Evolutionary conservation across 2,888 invertebrate genomes (phyloP), one percentile per base, ranked within the genome.

Genomic region (Carpatolechia fugitivella): DNA sequence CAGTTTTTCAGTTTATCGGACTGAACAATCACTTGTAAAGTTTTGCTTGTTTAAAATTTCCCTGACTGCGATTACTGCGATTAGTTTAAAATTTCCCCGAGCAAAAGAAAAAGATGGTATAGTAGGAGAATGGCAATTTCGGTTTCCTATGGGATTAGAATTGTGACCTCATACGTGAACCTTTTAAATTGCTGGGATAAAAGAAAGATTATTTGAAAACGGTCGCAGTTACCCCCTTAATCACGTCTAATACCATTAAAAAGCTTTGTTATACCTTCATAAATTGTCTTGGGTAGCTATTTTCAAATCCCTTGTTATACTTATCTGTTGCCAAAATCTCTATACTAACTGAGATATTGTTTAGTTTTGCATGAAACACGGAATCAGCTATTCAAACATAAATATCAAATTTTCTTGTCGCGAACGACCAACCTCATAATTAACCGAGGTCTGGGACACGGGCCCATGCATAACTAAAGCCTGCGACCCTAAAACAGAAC

Each of bases 391-490:
- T 76, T 76, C 73, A 70, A 61, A 59, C 57, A 62, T 78, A 77
- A 79, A 79, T 74, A 78, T 36, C 74, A 78, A 76, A 80, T 84
- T 81, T 80, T 82, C 74, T 71, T 66, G 70, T 72, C 67, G 65
- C 70, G 69, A 70, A 72, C 69, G 72, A 67, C 65, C 72, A 64
- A 71, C 74, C 75, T 79, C 85, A 85, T 87, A 85, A 88, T 87
- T 87, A 87, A 86, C 84, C 72, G 74, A 74, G 80, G 76, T 62
- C 67, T 70, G 80, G 80, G 76, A 69, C 73, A 67, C 74, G 66
- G 68, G 70, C 56, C 74, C 79, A 80, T 86, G 85, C 80, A 87
- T 86, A 82, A 85, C 76, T 83, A 78, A 85, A 76, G 69, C 57
- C 60, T 52, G 29, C 31, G 50, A 50, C 50, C 50, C 50, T 36